A percentile compares a stretch with the other conserved stretches of the same genome.
Evolutionary conservation across 2,113 vertebrate species (phyloP).

Genomic region (Entomyzon cyanotis): DNA sequence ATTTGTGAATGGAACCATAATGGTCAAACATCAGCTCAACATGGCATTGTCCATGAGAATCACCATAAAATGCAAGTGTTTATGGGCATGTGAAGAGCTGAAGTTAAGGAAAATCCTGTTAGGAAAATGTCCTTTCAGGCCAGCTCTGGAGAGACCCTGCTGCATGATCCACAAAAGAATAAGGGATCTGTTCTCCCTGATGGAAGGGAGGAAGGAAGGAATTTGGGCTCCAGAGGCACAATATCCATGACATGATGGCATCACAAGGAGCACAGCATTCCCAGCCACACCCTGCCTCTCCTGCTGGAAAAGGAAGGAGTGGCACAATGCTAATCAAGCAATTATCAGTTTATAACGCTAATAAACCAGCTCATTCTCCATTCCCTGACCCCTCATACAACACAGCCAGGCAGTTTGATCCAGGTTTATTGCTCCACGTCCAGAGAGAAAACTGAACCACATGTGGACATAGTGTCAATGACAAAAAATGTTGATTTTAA

Average conservation of each 20-base stretch:
- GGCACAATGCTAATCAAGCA: background rate
- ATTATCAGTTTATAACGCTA: background rate
- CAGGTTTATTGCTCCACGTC: background rate
- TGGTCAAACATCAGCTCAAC: background rate
- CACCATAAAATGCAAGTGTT: background rate
- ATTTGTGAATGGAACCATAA: background rate
- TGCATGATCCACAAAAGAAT: background rate
- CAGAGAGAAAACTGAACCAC: background rate
- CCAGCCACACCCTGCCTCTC: background rate
- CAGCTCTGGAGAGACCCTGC: background rate
- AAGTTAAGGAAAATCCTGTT: background rate
- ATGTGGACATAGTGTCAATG: background rate
- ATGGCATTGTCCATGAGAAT: background rate
- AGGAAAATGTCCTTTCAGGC: background rate
- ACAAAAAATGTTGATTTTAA: background rate
- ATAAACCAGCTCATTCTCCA: background rate
- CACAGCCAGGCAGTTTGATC: background rate
- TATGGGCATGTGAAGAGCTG: background rate
- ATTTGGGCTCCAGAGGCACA: background rate
- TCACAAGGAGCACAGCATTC: background rate
- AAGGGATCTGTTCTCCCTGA: background rate
- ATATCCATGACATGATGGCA: accelerated
- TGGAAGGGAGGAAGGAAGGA: background rate
- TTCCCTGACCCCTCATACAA: background rate
- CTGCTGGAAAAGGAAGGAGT: background rate